These are phyloP conservation scores for Ruditapes philippinarum DNA, from an alignment of 1,140 invertebrate genomes.

Conservation along the genomic window DNA sequence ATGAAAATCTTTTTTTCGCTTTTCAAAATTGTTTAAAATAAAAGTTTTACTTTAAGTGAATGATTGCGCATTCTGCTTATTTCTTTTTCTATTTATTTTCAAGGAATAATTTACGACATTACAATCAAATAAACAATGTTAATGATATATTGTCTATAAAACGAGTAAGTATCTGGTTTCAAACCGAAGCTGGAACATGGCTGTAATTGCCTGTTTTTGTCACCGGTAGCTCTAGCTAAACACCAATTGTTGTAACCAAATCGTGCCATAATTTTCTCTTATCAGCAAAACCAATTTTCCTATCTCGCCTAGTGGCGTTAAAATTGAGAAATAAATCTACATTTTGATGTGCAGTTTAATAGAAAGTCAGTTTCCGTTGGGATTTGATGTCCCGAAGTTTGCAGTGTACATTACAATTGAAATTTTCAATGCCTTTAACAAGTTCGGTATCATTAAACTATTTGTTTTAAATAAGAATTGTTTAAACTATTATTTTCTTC, in stretches of 20 bases:
- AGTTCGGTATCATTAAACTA: too few relatives aligned
- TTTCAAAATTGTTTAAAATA: too few relatives aligned
- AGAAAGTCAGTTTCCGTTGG: neutral
- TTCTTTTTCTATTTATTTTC: too few relatives aligned
- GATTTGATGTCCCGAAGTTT: neutral
- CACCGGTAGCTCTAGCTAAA: constrained; percentile 25
- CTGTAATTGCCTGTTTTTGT: constrained; percentile 29
- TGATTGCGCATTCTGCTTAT: too few relatives aligned
- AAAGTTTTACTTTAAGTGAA: too few relatives aligned
- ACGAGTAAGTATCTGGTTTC: constrained; percentile 29
- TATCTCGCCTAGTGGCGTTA: constrained; percentile 23
- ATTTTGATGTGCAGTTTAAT: constrained; percentile 24
- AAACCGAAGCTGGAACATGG: constrained; percentile 7
- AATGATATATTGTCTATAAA: constrained; percentile 7
- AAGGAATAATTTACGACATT: too few relatives aligned
- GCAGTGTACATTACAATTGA: too few relatives aligned
- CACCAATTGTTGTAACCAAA: constrained; percentile 31
- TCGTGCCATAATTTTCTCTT: constrained; percentile 46
- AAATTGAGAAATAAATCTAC: constrained; percentile 34
- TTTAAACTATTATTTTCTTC: too few relatives aligned
- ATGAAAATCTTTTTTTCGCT: too few relatives aligned
- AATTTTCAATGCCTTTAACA: too few relatives aligned
- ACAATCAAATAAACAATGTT: neutral
- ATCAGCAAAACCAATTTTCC: constrained; percentile 43
- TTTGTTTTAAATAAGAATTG: too few relatives aligned